Evolutionary conservation across 1,140 invertebrate genomes (phyloP), one percentile per base, ranked within the genome.

Genomic region (roundworm (Caenorhabditis elegans)): DNA sequence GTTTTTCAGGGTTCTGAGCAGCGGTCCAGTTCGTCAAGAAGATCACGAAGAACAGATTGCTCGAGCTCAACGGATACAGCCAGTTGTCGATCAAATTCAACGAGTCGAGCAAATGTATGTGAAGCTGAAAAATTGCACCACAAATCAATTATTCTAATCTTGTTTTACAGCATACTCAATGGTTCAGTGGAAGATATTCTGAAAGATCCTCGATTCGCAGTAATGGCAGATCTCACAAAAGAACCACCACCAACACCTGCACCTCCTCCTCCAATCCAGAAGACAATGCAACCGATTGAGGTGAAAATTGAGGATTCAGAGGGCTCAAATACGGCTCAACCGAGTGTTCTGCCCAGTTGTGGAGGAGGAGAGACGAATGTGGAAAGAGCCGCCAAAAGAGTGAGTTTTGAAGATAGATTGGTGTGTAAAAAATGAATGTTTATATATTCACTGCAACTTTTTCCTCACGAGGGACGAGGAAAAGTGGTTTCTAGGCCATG

Each of bases 221-320:
- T 70, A 34, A 31, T 70, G 1, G 26, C 60, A 6, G 60, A 70
- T 70, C 60, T 70, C 34, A 6, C 26, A 26, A 24, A 55, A 11
- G 34, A 39, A 39, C 24, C 34, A 17, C 34, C 60, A 24, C 51
- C 6, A 13, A 24, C 34, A 70, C 26, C 60, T 8, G 60, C 11
- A 22, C 8, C 28, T 8, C 17, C 34, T 4, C 19, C 3, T 8
- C 8, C n/a, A 24, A 3, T n/a, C 5, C 19, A 4, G 2, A 31
- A 13, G 11, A 22, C 60, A 4, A 70, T 70, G 60, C 34, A 70
- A 13, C 60, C 60, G 26, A 70, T 70, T 10, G 60, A 70, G 17
- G 60, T 70, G 60, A 70, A 70, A n/a, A 70, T 70, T 2, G 60
- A 70, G 34, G 60, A 70, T 22, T 2, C 60, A 22, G 60, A 39